These are phyloP conservation scores for Limenitis camilla DNA, from an alignment of 2,888 invertebrate genomes.

Conservation along the genomic window DNA sequence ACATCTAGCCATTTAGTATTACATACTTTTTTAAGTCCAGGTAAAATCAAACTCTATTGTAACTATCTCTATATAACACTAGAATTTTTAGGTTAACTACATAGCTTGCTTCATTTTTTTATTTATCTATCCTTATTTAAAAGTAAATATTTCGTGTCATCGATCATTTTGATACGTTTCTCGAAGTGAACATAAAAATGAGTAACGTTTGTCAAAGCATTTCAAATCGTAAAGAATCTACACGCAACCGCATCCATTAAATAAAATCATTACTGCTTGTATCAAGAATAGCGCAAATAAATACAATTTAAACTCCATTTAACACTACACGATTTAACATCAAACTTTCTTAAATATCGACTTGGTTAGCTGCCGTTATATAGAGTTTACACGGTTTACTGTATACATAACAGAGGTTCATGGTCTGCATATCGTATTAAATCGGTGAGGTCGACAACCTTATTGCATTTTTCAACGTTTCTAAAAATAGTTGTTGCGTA, in stretches of 20 bases:
- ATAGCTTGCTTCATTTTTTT: background rate
- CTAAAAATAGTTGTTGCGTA: constrained; percentile 51
- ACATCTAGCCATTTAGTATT: background rate
- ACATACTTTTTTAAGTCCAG: too few relatives aligned
- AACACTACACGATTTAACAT: background rate
- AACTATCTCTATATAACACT: too few relatives aligned
- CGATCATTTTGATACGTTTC: constrained; percentile 1
- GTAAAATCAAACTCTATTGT: too few relatives aligned
- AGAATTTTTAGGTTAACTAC: too few relatives aligned
- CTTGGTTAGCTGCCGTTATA: constrained; percentile 2
- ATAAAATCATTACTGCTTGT: constrained; percentile 16
- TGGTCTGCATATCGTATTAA: constrained; percentile 26
- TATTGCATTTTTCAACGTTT: constrained; percentile 34
- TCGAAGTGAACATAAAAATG: constrained; percentile 4
- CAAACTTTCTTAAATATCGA: too few relatives aligned
- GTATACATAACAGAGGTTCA: constrained; percentile 14
- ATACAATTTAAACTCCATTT: background rate
- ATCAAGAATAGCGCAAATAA: constrained; percentile 3
- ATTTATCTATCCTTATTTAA: background rate
- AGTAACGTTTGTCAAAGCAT: constrained; percentile 5
- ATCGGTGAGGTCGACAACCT: constrained; percentile 43
- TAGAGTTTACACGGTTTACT: constrained; percentile 2
- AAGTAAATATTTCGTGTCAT: background rate
- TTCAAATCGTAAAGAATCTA: constrained; percentile 15
- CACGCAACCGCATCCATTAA: constrained; percentile 13